A percentile compares a stretch with the other conserved stretches of the same genome.
Conservation (phyloP, 2,113 vertebrate species). For the Excalfactoria chinensis region DNA sequence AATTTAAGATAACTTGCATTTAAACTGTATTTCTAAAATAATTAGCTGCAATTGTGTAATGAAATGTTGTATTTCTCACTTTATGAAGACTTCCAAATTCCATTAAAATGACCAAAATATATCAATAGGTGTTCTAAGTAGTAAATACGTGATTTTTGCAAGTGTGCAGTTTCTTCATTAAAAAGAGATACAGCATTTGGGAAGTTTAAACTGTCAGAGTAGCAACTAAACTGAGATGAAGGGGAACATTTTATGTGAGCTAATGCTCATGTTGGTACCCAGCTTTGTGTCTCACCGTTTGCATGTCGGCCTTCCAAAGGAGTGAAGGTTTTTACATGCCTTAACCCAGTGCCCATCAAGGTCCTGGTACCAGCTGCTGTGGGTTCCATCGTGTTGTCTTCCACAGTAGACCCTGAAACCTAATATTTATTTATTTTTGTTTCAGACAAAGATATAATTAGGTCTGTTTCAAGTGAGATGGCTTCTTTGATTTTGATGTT, state of each 20-base stretch:
- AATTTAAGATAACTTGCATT: conserved; percentile 78
- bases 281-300: conserved; percentile 39
- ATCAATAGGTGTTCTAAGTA: conserved; percentile 25
- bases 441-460: background rate
- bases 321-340: conserved; percentile 10
- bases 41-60: conserved; percentile 73
- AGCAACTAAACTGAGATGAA: background rate
- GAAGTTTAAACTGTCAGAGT: conserved; percentile 41
- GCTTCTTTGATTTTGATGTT: background rate
- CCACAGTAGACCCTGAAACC: background rate
- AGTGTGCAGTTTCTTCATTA: conserved; percentile 20
- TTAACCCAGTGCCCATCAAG: background rate
- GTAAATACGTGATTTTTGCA: background rate
- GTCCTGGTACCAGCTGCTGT: background rate
- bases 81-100: conserved; percentile 35
- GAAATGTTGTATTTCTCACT: conserved; percentile 58
- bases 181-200: conserved; percentile 28
- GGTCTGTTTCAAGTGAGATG: background rate
- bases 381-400: background rate
- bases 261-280: background rate
- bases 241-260: background rate
- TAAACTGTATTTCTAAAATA: conserved; percentile 79
- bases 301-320: conserved; percentile 51
- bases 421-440: background rate
- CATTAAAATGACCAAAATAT: conserved; percentile 16